Evolutionary conservation across 2,113 vertebrate species (phyloP).

Genomic region (Pithys albifrons): DNA sequence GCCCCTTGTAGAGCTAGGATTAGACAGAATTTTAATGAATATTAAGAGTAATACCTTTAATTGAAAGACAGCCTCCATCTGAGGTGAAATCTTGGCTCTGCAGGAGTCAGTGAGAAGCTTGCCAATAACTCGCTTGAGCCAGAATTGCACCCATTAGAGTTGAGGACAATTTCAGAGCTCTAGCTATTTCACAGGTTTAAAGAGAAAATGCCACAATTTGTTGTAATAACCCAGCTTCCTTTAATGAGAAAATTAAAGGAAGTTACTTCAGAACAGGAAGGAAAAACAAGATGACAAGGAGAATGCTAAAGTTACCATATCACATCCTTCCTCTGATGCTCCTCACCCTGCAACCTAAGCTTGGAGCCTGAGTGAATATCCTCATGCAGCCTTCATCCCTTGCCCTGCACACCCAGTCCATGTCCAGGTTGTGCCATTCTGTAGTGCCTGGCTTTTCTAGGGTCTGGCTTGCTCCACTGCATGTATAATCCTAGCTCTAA

Average conservation of each 20-base stretch:
- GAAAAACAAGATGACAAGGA: neutral
- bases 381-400: neutral
- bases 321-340: neutral
- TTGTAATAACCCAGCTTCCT: neutral
- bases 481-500: neutral
- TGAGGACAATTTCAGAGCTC: neutral
- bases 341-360: accelerated
- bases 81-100: conserved; percentile 7
- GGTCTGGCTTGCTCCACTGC: neutral
- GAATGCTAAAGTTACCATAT: neutral
- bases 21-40: conserved; percentile 38
- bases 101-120: conserved; percentile 1
- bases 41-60: conserved; percentile 26
- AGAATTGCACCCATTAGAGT: neutral
- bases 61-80: conserved; percentile 13
- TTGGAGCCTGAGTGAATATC: neutral
- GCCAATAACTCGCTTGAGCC: neutral
- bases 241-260: conserved; percentile 30
- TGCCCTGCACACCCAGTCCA: neutral
- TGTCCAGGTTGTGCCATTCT: neutral
- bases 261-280: neutral
- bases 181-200: neutral
- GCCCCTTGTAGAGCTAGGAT: neutral
- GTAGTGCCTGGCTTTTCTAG: neutral
- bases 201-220: conserved; percentile 36